Base-by-base conservation (phyloP, 2,113 vertebrate species). In the Neolamprologus kungweensis region DNA sequence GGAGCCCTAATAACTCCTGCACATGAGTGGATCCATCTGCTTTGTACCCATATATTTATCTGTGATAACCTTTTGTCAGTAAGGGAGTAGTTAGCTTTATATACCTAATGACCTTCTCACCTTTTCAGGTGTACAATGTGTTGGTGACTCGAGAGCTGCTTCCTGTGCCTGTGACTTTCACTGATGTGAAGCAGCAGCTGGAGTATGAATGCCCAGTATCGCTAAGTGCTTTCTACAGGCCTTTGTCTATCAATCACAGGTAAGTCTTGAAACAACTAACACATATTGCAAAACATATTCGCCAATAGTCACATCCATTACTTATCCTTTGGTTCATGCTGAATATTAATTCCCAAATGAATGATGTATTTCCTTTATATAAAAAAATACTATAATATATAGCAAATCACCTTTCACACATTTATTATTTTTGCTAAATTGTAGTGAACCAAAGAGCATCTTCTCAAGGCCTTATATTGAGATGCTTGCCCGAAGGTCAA, bases 131-230 rank as follows among this genome's bases (percentile, higher is more conserved):
- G 37, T 96, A 96, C 81, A 92, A 79, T 4, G 55, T 96, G 82
- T 17, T 85, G 58, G 89, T 96, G 85, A 95, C 90, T 51, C 90
- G 89, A 33, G 89, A 91, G 58, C 81, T 90, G 8, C 55, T 96
- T 85, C 96, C 95, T 68, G 71, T 94, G 71, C 80, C 91, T n/a
- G 94, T 97, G 85, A 93, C 84, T 45, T 96, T 96, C 91, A 35
- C 51, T 58, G 88, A 96, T 82, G 47, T 54, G 78, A 95, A 90
- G 40, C 93, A 95, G 37, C 94, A 95, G 85, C 42, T 95, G 45
- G 89, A 95, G 28, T 96, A 90, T 80, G 95, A 96, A 87, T 96
- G 95, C 80, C 93, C 95, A 14, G 80, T 96, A 13, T 95, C 95
- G 5, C 91, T 96, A 51, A 95, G 63, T 60, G 94, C 94, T 65